Percentiles rank a stretch among this genome's conserved stretches.
These are phyloP conservation scores for Rhamphomyia laevipes DNA, from an alignment of 2,888 invertebrate species.

Conservation along the genomic window DNA sequence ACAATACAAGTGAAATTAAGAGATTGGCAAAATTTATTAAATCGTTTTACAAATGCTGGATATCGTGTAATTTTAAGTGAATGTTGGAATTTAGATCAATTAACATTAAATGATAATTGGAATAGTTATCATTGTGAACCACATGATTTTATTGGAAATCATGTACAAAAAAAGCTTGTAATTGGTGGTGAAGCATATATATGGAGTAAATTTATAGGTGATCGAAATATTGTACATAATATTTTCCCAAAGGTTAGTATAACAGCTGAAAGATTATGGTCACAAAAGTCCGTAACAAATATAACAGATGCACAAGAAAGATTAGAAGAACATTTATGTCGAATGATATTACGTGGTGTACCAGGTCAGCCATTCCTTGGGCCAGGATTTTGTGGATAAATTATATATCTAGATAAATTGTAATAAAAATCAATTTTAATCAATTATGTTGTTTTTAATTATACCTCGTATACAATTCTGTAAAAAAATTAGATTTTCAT, in stretches of 20 bases:
- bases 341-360: conserved; percentile 52
- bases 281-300: conserved; percentile 21
- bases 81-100: conserved; percentile 80
- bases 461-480: too few relatives aligned
- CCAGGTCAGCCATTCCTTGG: conserved; percentile 36
- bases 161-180: conserved; percentile 48
- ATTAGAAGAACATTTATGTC: conserved; percentile 58
- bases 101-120: conserved; percentile 57
- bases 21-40: conserved; percentile 17
- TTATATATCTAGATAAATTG: too few relatives aligned
- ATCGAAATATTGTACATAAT: conserved; percentile 43
- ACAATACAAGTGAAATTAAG: conserved; percentile 73
- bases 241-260: conserved; percentile 82
- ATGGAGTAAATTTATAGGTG: conserved; percentile 82
- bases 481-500: too few relatives aligned
- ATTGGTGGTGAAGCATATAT: conserved; percentile 90
- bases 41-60: conserved; percentile 47
- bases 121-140: conserved; percentile 58
- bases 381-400: too few relatives aligned
- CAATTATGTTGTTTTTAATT: too few relatives aligned
- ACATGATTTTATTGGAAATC: conserved; percentile 40
- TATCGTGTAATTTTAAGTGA: conserved; percentile 61
- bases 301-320: conserved; percentile 42
- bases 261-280: conserved; percentile 79
- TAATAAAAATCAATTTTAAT: too few relatives aligned